Evolutionary conservation across 2,888 invertebrate species (phyloP).

Genomic region (Leucania comma): DNA sequence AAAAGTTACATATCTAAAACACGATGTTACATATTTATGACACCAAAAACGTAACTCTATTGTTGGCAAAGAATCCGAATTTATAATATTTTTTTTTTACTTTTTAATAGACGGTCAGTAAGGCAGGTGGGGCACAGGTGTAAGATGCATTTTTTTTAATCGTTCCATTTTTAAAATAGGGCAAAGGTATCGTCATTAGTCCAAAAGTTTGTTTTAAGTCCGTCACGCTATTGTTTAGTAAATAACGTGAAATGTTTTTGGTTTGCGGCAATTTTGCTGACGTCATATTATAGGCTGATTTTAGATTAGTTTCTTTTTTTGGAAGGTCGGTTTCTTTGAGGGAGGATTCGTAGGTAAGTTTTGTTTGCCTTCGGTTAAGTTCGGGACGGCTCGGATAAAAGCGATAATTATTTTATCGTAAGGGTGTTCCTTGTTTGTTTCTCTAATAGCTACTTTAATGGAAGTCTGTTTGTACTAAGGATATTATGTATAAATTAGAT

Average conservation of each 20-base stretch:
- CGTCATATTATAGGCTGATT: constrained; percentile 83
- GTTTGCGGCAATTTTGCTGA: constrained; percentile 82
- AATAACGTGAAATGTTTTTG: constrained; percentile 77
- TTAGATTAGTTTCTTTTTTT: constrained; percentile 81
- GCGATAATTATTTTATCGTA: constrained; percentile 90
- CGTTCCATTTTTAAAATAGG: constrained; percentile 74
- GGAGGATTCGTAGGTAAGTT: constrained; percentile 70
- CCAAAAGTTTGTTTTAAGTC: constrained; percentile 86
- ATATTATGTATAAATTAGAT: constrained; percentile 83
- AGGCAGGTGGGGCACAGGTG: constrained; percentile 87
- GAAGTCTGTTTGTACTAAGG: constrained; percentile 80
- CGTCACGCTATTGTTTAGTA: constrained; percentile 84
- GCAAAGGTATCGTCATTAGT: constrained; percentile 79
- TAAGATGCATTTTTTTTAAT: constrained; percentile 74
- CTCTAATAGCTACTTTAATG: constrained; percentile 89
- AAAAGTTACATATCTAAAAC: constrained; percentile 9
- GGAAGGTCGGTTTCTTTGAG: constrained; percentile 76
- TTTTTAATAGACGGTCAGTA: constrained; percentile 79
- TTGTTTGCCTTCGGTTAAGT: constrained; percentile 63
- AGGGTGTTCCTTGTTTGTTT: constrained; percentile 89
- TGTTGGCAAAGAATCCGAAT: constrained; percentile 79
- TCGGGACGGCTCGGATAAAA: constrained; percentile 82
- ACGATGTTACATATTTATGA: constrained; percentile 63
- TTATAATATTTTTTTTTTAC: too few relatives aligned
- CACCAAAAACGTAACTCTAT: constrained; percentile 66